phyloP scores from a whole-genome alignment of 2,797 vertebrate genomes.

The Alauda arvensis region DNA sequence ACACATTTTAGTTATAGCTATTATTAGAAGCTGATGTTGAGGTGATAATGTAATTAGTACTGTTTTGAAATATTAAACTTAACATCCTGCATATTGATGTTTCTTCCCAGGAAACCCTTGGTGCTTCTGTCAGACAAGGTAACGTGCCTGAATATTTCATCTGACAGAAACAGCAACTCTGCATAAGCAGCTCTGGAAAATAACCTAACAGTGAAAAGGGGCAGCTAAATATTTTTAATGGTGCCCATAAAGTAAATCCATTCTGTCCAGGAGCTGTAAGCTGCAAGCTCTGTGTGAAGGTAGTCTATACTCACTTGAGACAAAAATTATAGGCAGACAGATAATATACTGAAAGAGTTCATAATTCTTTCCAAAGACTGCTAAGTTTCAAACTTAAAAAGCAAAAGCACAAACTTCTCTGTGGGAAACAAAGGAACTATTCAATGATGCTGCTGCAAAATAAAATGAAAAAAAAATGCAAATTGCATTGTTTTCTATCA shows the following conservation, averaged over 20 bases:
- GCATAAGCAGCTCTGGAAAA: slow-evolving; percentile 5
- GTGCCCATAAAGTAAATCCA: not conserved
- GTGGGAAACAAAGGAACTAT: not conserved
- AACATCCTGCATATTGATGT: not conserved
- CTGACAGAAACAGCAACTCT: slow-evolving; percentile 5
- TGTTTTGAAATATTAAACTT: not conserved
- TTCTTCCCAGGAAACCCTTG: slow-evolving; percentile 22
- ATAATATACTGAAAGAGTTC: not conserved
- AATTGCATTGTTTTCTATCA: not conserved
- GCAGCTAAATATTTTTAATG: not conserved
- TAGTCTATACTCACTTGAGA: not conserved
- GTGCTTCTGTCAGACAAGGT: slow-evolving; percentile 23
- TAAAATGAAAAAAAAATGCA: not conserved
- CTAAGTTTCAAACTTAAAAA: not conserved
- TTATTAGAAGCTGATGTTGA: not conserved
- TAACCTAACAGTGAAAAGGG: not conserved
- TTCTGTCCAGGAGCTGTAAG: not conserved
- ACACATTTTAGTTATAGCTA: slow-evolving; percentile 5
- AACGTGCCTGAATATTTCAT: not conserved
- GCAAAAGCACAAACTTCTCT: not conserved
- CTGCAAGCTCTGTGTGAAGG: not conserved
- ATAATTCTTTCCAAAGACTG: not conserved
- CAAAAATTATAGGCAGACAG: not conserved
- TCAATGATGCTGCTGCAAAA: not conserved
- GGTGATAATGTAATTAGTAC: slow-evolving; percentile 34